Percentiles rank a stretch among this genome's conserved stretches.
These are phyloP conservation scores for Mesitornis unicolor DNA, from an alignment of 2,113 vertebrate species.

Conservation along the genomic window DNA sequence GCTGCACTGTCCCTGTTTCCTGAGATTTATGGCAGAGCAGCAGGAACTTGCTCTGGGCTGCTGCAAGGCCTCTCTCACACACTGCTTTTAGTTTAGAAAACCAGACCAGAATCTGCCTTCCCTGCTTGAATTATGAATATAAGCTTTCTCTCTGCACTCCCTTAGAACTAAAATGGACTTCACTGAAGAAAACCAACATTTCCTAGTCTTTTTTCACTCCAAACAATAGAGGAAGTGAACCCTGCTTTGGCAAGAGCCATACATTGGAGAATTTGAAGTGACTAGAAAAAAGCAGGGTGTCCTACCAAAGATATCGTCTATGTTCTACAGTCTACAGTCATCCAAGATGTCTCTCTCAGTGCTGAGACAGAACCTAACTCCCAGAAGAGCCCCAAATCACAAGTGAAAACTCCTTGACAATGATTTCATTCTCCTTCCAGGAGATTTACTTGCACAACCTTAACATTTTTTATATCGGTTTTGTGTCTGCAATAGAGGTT, in stretches of 20 bases:
- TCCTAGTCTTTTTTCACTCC: neutral
- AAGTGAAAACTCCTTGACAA: neutral
- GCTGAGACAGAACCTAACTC: neutral
- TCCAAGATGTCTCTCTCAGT: neutral
- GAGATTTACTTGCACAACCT: constrained; percentile 9
- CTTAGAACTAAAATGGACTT: neutral
- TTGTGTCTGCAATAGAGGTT: constrained; percentile 32
- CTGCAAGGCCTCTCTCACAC: neutral
- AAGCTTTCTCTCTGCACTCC: neutral
- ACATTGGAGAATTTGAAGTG: neutral
- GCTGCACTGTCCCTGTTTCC: neutral
- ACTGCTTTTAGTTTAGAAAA: neutral
- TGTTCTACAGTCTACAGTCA: neutral
- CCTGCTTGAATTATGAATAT: neutral
- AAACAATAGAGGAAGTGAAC: neutral
- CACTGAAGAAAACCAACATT: neutral
- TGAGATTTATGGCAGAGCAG: constrained; percentile 13
- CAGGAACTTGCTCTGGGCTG: neutral
- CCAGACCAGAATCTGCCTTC: neutral
- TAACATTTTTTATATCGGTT: constrained; percentile 18
- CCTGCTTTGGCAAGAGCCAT: neutral
- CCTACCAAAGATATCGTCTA: neutral
- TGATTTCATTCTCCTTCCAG: neutral
- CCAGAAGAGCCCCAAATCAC: neutral
- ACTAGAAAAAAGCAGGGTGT: neutral